Percentiles rank a stretch among this genome's conserved stretches.
Evolutionary conservation across 2,888 invertebrate genomes (phyloP).

Genomic region (Octonoba sinensis): DNA sequence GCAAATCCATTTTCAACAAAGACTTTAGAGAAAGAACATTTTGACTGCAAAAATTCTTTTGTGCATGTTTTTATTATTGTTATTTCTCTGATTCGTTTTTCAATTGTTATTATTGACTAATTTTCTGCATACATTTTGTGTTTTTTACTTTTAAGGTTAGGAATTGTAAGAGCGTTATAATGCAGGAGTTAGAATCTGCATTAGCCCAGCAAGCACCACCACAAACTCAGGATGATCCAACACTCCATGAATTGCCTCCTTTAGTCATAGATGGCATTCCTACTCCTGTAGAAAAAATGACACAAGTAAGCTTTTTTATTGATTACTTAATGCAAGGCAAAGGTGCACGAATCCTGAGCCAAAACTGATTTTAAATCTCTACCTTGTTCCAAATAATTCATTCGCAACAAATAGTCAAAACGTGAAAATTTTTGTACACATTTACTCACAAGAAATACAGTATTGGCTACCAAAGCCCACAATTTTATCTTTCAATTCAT

Average conservation of each 20-base stretch:
- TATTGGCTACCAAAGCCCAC: too few relatives aligned
- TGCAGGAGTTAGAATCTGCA: constrained; percentile 94
- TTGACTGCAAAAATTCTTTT: too few relatives aligned
- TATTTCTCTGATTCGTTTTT: not conserved
- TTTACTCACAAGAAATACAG: too few relatives aligned
- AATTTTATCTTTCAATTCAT: too few relatives aligned
- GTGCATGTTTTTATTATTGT: not conserved
- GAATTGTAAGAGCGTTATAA: constrained; percentile 89
- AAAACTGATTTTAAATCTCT: too few relatives aligned
- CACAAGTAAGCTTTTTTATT: constrained; percentile 76
- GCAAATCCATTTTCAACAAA: too few relatives aligned
- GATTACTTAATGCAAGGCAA: too few relatives aligned
- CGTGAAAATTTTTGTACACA: too few relatives aligned
- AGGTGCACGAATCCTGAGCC: too few relatives aligned
- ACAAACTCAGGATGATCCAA: constrained; percentile 88
- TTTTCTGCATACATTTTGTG: not conserved
- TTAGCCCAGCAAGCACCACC: constrained; percentile 93
- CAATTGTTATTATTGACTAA: not conserved
- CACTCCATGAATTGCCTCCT: constrained; percentile 94
- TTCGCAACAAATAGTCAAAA: too few relatives aligned
- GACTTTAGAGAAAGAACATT: too few relatives aligned
- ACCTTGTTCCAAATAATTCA: too few relatives aligned
- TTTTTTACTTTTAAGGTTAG: constrained; percentile 75
- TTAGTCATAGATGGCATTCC: constrained; percentile 97
- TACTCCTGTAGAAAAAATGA: constrained; percentile 99